Evolutionary conservation across 2,797 vertebrate genomes (phyloP), one percentile per base, ranked within the genome.

Genomic region (Sebastes steindachneri): DNA sequence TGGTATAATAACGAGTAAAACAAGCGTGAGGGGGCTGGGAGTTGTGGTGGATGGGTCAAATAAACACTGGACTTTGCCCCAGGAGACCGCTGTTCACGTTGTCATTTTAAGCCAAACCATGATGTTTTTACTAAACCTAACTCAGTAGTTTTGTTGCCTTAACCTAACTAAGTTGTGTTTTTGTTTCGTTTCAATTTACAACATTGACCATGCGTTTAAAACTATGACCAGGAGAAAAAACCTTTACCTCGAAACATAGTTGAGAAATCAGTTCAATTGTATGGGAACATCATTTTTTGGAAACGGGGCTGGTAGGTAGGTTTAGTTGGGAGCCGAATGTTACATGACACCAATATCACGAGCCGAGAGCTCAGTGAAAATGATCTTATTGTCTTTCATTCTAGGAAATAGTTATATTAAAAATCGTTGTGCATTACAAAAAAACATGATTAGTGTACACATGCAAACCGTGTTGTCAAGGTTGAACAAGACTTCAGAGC

Each of bases 391-490:
- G 19, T 69, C 19, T 72, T 60, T 60, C 23, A 59, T 59, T 31
- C 4, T n/a, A n/a, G 23, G 41, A 1, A 31, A 23, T 8, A 31
- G 15, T 48, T 68, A 3, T 19, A 2, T 17, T 45, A 21, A 31
- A 60, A 65, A 57, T 25, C 23, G 58, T 10, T 63, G 9, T 6
- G 4, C 6, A 21, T 57, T 54, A 7, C 14, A 54, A 69, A 60
- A 51, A 54, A 45, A 51, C 21, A 45, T 26, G 2, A 73, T 55
- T 25, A 48, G 0, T 48, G 45, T 48, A 3, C 41, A 68, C 33
- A 41, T 73, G n/a, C 35, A 72, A 28, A 66, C 33, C 10, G 7
- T 73, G 66, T 73, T 79, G 69, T 76, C 53, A 73, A 73, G 76
- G 63, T 67, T 57, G 31, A 74, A 62, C 23, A 63, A 35, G 21